Evolutionary conservation across 2,113 vertebrate species (phyloP).

Genomic region (Colius striatus): DNA sequence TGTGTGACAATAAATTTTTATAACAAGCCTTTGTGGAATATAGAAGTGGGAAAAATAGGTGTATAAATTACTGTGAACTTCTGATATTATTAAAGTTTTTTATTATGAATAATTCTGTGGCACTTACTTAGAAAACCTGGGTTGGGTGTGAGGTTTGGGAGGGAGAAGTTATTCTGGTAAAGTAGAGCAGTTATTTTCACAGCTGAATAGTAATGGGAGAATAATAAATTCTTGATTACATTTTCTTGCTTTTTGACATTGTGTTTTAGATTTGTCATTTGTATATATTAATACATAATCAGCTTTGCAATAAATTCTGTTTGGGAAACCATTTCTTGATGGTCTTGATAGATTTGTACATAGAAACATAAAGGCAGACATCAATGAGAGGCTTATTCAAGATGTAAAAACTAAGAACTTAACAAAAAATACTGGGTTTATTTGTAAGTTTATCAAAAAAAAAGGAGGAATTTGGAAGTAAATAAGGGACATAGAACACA

Average conservation of each 20-base stretch:
- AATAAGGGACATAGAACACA: neutral
- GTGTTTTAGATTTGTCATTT: slow-evolving; percentile 76
- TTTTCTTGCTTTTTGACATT: slow-evolving; percentile 77
- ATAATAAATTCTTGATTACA: slow-evolving; percentile 75
- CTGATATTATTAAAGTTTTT: slow-evolving; percentile 14
- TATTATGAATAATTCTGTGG: slow-evolving; percentile 19
- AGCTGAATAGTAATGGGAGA: slow-evolving; percentile 70
- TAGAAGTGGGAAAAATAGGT: neutral
- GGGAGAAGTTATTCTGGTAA: slow-evolving; percentile 40
- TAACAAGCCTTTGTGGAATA: neutral
- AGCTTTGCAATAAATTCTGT: slow-evolving; percentile 76
- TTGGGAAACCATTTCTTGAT: slow-evolving; percentile 66
- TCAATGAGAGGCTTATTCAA: slow-evolving; percentile 22
- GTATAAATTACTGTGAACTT: slow-evolving; percentile 35
- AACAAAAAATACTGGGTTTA: neutral
- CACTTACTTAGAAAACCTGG: neutral
- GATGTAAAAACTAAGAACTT: slow-evolving; percentile 28
- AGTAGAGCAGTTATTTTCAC: slow-evolving; percentile 61
- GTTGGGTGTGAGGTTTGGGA: neutral
- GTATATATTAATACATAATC: slow-evolving; percentile 78
- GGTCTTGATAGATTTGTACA: slow-evolving; percentile 65
- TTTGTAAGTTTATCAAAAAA: neutral
- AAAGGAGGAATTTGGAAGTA: neutral
- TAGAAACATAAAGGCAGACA: slow-evolving; percentile 27
- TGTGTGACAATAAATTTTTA: neutral